These are phyloP conservation scores for Epicauta chinensis DNA, from an alignment of 1,140 invertebrate genomes.

Conservation along the genomic window DNA sequence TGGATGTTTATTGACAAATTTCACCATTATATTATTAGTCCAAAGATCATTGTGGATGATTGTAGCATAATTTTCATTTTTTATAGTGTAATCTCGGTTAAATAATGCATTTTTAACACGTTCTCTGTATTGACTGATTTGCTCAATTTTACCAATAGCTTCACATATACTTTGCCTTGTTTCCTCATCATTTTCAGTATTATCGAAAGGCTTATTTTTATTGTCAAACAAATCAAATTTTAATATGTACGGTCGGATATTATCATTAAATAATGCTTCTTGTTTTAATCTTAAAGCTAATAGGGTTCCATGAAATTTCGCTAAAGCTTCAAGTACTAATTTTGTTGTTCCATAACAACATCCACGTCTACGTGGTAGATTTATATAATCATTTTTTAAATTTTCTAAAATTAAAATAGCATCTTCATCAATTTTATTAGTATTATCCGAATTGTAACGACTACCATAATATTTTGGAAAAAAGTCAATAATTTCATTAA, in stretches of 20 bases:
- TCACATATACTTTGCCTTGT: background rate
- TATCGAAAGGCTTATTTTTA: background rate
- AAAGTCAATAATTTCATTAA: conserved; percentile 15
- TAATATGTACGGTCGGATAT: background rate
- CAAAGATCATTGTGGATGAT: conserved; percentile 53
- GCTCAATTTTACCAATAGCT: background rate
- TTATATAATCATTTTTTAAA: conserved; percentile 29
- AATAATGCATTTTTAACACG: background rate
- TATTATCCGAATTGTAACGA: conserved; percentile 26
- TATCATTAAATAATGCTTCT: background rate
- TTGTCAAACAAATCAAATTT: conserved; percentile 1
- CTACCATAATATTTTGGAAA: conserved; percentile 31
- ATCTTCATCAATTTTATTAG: conserved; percentile 29
- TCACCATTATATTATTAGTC: conserved; percentile 53
- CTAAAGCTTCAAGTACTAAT: background rate
- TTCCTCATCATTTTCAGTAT: background rate
- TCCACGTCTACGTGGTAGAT: background rate
- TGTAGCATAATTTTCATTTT: conserved; percentile 42
- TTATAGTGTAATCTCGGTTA: background rate
- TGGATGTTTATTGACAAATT: conserved; percentile 40
- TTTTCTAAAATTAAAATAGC: conserved; percentile 43
- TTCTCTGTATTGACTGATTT: background rate
- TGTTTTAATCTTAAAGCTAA: background rate
- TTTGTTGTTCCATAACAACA: background rate
- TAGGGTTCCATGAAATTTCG: background rate